Percentiles rank a stretch among this genome's conserved stretches.
Conservation (phyloP, 2,888 invertebrate genomes). For the Encarsia formosa region DNA sequence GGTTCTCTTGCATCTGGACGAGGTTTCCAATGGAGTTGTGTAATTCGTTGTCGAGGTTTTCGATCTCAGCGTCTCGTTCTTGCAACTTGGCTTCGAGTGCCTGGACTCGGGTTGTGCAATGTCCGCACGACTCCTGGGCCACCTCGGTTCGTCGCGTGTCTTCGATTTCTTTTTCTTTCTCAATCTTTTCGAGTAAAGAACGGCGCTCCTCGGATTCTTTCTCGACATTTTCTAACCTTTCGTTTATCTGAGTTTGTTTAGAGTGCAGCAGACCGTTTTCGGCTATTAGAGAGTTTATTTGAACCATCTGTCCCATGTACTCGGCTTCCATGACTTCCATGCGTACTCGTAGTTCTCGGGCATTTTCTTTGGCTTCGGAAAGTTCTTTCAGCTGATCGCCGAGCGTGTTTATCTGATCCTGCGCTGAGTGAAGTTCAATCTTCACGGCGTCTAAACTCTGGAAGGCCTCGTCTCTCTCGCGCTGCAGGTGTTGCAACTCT, state of each 20-base stretch:
- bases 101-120: slow-evolving; percentile 39
- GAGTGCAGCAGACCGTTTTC: slow-evolving; percentile 43
- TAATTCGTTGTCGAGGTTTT: slow-evolving; percentile 67
- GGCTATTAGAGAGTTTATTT: slow-evolving; percentile 41
- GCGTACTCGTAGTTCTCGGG: slow-evolving; percentile 44
- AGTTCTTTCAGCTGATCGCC: slow-evolving; percentile 36
- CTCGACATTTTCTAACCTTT: slow-evolving; percentile 42
- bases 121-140: slow-evolving; percentile 40
- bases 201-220: slow-evolving; percentile 42
- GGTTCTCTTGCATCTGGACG: slow-evolving; percentile 63
- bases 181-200: slow-evolving; percentile 34
- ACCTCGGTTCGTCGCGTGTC: slow-evolving; percentile 27
- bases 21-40: slow-evolving; percentile 62
- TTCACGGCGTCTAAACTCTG: slow-evolving; percentile 2
- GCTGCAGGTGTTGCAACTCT: slow-evolving; percentile 26
- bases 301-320: slow-evolving; percentile 41
- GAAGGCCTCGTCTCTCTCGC: slow-evolving; percentile 25
- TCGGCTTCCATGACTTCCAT: slow-evolving; percentile 48
- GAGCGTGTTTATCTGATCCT: slow-evolving; percentile 18
- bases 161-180: slow-evolving; percentile 29
- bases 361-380: slow-evolving; percentile 45
- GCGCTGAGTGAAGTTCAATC: slow-evolving; percentile 26
- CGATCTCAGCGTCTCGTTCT: slow-evolving; percentile 70
- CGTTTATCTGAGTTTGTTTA: slow-evolving; percentile 49
- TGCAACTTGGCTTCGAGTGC: slow-evolving; percentile 67